phyloP scores from a whole-genome alignment of 2,888 invertebrate genomes.

The Amitus sp. region DNA sequence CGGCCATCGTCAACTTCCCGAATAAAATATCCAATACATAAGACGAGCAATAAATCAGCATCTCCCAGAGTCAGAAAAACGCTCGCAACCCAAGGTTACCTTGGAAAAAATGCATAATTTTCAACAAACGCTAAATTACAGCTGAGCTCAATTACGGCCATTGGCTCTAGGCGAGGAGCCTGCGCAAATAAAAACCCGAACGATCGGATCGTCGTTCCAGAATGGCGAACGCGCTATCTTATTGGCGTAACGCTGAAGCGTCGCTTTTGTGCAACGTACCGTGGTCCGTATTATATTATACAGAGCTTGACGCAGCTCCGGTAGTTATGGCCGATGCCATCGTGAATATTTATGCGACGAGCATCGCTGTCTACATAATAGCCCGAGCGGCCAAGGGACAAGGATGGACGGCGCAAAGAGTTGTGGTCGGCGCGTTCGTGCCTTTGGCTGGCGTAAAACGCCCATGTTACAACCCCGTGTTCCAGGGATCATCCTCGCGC shows the following conservation, averaged over 20 bases:
- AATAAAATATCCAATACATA: too few species aligned
- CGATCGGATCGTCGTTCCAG: constrained; percentile 15
- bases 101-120: background rate
- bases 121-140: constrained; percentile 1
- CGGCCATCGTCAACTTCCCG: too few species aligned
- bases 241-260: constrained; percentile 27
- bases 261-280: constrained; percentile 21
- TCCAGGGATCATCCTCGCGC: constrained; percentile 21
- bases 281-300: constrained; percentile 26
- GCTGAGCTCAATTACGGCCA: background rate
- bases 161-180: background rate
- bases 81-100: background rate
- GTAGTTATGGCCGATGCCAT: constrained; percentile 61
- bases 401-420: constrained; percentile 46
- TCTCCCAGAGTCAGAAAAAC: too few species aligned
- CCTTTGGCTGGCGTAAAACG: constrained; percentile 48
- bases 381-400: constrained; percentile 48
- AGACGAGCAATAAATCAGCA: background rate
- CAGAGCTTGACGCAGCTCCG: constrained; percentile 46
- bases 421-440: constrained; percentile 30
- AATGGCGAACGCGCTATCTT: constrained; percentile 19
- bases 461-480: constrained; percentile 43
- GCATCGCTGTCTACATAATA: constrained; percentile 63
- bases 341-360: constrained; percentile 63
- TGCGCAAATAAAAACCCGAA: background rate